Percentiles rank a stretch among this genome's conserved stretches.
phyloP scores from a whole-genome alignment of 1,140 invertebrate species.

The Aphelenchoides fujianensis region DNA sequence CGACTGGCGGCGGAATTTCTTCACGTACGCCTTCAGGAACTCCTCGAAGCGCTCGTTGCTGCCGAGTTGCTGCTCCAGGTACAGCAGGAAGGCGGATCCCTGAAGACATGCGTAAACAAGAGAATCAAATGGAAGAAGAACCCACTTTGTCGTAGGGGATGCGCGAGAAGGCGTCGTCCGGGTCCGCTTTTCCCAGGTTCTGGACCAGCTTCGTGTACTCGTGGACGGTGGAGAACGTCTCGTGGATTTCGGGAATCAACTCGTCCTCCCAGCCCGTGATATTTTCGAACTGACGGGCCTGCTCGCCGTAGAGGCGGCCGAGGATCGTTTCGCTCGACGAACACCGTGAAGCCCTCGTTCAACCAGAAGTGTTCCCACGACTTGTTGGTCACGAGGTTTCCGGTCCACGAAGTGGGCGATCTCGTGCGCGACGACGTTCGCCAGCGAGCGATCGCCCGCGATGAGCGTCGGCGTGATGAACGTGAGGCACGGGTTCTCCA shows the following conservation, averaged over 20 bases:
- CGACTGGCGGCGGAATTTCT: conserved; percentile 77
- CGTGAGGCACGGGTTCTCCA: conserved; percentile 94
- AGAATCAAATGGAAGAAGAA: not conserved
- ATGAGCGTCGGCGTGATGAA: conserved; percentile 86
- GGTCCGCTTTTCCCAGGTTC: conserved; percentile 76
- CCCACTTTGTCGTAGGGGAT: conserved; percentile 81
- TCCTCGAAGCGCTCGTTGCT: conserved; percentile 78
- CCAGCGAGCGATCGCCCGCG: conserved; percentile 71
- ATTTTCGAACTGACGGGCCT: conserved; percentile 74
- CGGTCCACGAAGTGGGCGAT: conserved; percentile 94
- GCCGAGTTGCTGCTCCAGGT: conserved; percentile 80
- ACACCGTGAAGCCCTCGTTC: conserved; percentile 92
- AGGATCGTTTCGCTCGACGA: conserved; percentile 83
- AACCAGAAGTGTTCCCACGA: conserved; percentile 95
- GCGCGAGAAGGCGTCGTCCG: conserved; percentile 77
- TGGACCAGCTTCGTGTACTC: conserved; percentile 75
- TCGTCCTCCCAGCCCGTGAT: conserved; percentile 72
- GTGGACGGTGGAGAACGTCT: conserved; percentile 65
- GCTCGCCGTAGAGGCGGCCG: conserved; percentile 70
- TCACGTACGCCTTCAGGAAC: conserved; percentile 78
- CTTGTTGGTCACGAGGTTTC: conserved; percentile 85
- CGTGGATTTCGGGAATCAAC: conserved; percentile 40
- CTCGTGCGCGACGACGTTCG: conserved; percentile 85
- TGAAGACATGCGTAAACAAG: not conserved
- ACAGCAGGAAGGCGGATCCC: conserved; percentile 80